Conservation (phyloP, 2,113 vertebrate species). For the Dicerorhinus sumatrensis region DNA sequence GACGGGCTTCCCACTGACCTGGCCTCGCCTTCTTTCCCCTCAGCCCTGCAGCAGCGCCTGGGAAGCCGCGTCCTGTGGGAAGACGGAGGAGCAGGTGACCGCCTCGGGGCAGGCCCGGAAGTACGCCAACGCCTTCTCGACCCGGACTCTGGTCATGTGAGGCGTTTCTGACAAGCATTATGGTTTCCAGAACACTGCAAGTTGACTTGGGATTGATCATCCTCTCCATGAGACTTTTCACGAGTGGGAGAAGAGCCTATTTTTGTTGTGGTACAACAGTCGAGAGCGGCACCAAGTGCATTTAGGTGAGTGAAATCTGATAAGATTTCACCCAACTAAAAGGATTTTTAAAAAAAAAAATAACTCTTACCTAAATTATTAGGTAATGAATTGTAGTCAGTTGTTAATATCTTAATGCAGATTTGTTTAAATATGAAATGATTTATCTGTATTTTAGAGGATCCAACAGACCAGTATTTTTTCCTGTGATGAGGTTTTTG, state of each 20-base stretch:
- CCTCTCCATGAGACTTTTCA: conserved; percentile 87
- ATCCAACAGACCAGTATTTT: conserved; percentile 90
- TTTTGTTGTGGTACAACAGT: conserved; percentile 98
- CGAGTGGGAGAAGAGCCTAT: conserved; percentile 88
- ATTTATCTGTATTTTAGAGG: conserved; percentile 84
- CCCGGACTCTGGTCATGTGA: conserved; percentile 97
- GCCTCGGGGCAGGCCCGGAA: conserved; percentile 93
- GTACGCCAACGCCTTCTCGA: conserved; percentile 93
- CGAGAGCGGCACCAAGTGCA: conserved; percentile 95
- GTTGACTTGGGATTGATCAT: conserved; percentile 87
- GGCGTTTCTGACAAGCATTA: conserved; percentile 87
- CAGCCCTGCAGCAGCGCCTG: conserved; percentile 91
- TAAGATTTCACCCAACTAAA: conserved; percentile 95
- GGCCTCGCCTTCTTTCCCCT: conserved; percentile 1
- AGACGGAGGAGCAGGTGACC: conserved; percentile 93
- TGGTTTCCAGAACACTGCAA: conserved; percentile 90
- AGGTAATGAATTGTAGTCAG: conserved; percentile 87
- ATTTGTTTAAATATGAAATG: conserved; percentile 80
- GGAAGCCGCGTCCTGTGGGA: conserved; percentile 94
- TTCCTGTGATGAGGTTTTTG: conserved; percentile 82
- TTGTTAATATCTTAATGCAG: conserved; percentile 86
- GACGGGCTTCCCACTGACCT: neutral
- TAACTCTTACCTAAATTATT: conserved; percentile 91
- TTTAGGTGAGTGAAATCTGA: conserved; percentile 90
- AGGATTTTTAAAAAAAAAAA: conserved; percentile 86